Percentiles rank a stretch among this genome's conserved stretches.
These are phyloP conservation scores for Hesperia comma DNA, from an alignment of 2,888 invertebrate species.

Conservation along the genomic window DNA sequence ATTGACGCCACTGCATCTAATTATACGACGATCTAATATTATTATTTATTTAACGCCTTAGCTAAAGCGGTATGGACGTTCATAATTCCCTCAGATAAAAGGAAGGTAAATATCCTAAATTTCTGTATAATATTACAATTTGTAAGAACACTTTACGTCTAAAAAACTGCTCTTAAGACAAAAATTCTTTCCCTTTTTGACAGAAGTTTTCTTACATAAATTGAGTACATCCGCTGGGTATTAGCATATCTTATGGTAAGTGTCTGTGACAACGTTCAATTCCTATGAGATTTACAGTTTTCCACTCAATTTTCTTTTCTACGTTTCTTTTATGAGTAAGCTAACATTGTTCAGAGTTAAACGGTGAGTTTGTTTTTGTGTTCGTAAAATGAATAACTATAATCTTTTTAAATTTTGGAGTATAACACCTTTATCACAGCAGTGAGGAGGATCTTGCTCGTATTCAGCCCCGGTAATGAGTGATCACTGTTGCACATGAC, in stretches of 20 bases:
- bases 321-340: background rate
- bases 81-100: slow-evolving; percentile 5
- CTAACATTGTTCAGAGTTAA: slow-evolving; percentile 2
- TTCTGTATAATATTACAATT: slow-evolving; percentile 7
- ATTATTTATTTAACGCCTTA: background rate
- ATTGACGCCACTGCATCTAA: too few relatives aligned
- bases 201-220: slow-evolving; percentile 21
- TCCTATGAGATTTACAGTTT: slow-evolving; percentile 17
- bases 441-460: too few relatives aligned
- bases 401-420: too few relatives aligned
- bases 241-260: slow-evolving; percentile 21
- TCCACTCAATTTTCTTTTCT: slow-evolving; percentile 14
- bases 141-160: slow-evolving; percentile 7
- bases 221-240: slow-evolving; percentile 20
- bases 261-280: slow-evolving; percentile 16
- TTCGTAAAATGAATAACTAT: too few relatives aligned
- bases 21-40: too few relatives aligned
- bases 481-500: too few relatives aligned
- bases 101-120: slow-evolving; percentile 12
- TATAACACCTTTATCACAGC: too few relatives aligned
- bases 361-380: background rate
- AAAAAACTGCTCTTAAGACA: slow-evolving; percentile 10
- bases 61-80: background rate
- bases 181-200: slow-evolving; percentile 6
- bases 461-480: too few relatives aligned